phyloP scores from a whole-genome alignment of 92 coral and sea anemone genomes.

The Chrysogorgia sp. region DNA sequence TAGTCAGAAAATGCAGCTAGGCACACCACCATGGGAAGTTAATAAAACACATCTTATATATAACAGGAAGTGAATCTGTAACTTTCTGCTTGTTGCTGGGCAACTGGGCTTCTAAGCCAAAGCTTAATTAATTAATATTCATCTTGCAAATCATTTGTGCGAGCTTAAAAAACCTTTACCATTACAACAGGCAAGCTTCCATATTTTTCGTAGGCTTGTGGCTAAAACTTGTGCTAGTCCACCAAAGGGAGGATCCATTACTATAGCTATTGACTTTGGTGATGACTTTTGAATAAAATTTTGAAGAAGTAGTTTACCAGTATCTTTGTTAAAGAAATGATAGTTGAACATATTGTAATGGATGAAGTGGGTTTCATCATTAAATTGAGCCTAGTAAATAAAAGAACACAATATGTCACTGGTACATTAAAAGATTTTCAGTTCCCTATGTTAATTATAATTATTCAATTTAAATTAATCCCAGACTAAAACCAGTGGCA shows the following conservation, averaged over 20 bases:
- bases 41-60: too few relatives aligned
- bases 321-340: constrained; percentile 73
- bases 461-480: too few relatives aligned
- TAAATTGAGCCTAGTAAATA: constrained; percentile 74
- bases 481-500: too few relatives aligned
- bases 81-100: too few relatives aligned
- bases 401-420: neutral
- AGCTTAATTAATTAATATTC: too few relatives aligned
- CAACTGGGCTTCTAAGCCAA: too few relatives aligned
- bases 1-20: too few relatives aligned
- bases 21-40: too few relatives aligned
- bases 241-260: constrained; percentile 99
- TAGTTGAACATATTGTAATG: constrained; percentile 97
- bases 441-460: too few relatives aligned
- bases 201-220: constrained; percentile 52
- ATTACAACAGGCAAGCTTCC: constrained; percentile 16
- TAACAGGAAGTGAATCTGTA: too few relatives aligned
- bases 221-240: constrained; percentile 89
- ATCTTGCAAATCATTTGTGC: too few relatives aligned
- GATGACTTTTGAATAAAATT: constrained; percentile 54
- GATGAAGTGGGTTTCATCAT: constrained; percentile 65
- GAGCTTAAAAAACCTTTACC: constrained; percentile 12
- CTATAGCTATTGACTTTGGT: constrained; percentile 59
- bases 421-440: too few relatives aligned
- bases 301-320: constrained; percentile 50